Base-by-base conservation (phyloP, 2,888 invertebrate genomes). In the Conistra vaccinii region DNA sequence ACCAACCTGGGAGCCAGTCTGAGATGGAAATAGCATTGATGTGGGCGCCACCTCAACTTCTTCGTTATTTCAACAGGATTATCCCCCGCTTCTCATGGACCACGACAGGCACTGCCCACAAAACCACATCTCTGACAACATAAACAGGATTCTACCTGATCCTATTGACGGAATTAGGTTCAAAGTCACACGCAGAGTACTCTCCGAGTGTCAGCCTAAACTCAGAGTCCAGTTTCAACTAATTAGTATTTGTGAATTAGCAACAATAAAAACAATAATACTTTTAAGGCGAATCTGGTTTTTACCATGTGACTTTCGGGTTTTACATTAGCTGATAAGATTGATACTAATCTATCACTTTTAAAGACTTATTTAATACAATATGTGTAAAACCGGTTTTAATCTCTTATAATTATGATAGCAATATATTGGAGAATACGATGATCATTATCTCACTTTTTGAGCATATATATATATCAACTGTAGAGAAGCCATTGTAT, bases 391-490 rank as follows among this genome's bases (percentile, higher is more conserved):
- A 58, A 58, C 23, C 32, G 17, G 14, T 32, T 51, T 42, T 75
- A 69, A 75, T 75, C 48, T 32, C 17, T 17, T 39, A 10, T 35
- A 51, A 51, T 58, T 42, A 23, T 2, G 70, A 78, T 78, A 78
- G 1, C 3, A 10, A 77, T n/a, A 26, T 35, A 7, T 39, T 39
- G 10, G n/a, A 6, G 1, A 48, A 3, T 12, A 69, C 39, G 17
- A 32, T 26, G 12, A 32, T 58, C 17, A 42, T 42, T 58, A 75
- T 78, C 70, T 20, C 1, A 6, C 0, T n/a, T 35, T 32, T 9
- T 10, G 6, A 14, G 1, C 23, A 51, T n/a, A 35, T 76, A 78
- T 79, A 76, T 42, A 78, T 51, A 75, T 10, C n/a, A 45, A 58
- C 0, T 29, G 26, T 9, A 20, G 3, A 14, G 0, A 60, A 60